Evolutionary conservation across 2,888 invertebrate species (phyloP), one percentile per base, ranked within the genome.

Genomic region (Drosophila fulvimacula): DNA sequence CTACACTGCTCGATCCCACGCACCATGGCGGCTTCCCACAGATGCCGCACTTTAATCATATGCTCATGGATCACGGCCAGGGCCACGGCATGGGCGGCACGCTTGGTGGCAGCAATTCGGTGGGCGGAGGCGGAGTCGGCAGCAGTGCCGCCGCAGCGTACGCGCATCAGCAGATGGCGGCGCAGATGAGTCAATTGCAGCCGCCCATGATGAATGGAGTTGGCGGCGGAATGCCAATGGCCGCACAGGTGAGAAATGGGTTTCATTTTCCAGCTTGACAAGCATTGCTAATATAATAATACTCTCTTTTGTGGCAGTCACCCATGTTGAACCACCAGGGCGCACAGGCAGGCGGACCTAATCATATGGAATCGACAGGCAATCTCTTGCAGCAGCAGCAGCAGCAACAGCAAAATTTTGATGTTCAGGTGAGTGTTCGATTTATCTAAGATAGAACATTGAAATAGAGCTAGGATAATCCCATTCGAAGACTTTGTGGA

Each of bases 361-460:
- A 93, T 89, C 93, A 92, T 81, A 90, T 93, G 73, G 93, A 93
- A 93, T 93, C 92, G 88, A 92, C 93, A 93, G 93, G 92, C 93
- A 93, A 92, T 91, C 84, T 93, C 55, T 79, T 93, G 81, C 93
- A 76, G 39, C 69, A 66, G 19, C 63, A 64, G 15, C 62, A 64
- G 90, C 95, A 95, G 88, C 95, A 95, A 88, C 95, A 95, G 86
- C 95, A 95, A 91, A 95, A 95, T 90, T 96, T 95, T 92, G 96
- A 96, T 93, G 95, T 96, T 90, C 96, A 96, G 96, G 96, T 96
- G 87, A 92, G 95, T 42, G 42, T 13, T 21, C 21, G 42, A 36
- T 6, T 6, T 36, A 5, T 13, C 34, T 5, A 36, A 36, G 15
- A 15, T 13, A 36, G 2, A 36, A 13, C 1, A 36, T 15, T 15